Evolutionary conservation across 2,797 vertebrate genomes (phyloP), one percentile per base, ranked within the genome.

Genomic region (Tapera naevia): DNA sequence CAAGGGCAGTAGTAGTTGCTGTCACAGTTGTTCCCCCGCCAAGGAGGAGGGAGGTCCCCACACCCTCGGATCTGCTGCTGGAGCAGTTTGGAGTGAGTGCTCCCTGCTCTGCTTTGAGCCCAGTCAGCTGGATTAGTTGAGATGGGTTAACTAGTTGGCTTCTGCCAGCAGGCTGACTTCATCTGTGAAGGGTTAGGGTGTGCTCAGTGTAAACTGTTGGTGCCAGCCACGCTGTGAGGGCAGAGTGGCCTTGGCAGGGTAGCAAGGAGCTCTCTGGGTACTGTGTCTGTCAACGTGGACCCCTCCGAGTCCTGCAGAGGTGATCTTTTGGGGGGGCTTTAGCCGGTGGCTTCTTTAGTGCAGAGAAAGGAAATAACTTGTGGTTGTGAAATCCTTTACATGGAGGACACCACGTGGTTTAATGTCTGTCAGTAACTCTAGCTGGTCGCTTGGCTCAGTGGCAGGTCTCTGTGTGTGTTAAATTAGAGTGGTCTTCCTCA

Each of bases 31-130:
- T 69, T 23, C 35, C 53, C 87, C 5, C 2, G 86, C 93, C 84
- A 67, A 32, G 78, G 50, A 79, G 22, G 88, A 91, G 83, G 65
- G 23, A 86, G 94, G 93, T 86, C 84, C 92, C 93, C 95, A 76
- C 94, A 82, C 95, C 92, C 45, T 89, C 17, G 21, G 30, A 62
- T 50, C 18, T 91, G 91, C 88, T 92, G 91, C 57, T 11, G 17
- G 90, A 92, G 93, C 92, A 58, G 73, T 75, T 86, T 17, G 62
- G 80, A 76, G 66, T 43, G 70, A 71, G 53, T 1, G 62, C 18
- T 70, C 62, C 58, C 41, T 33, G 25, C 46, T 80, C n/a, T 50
- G 51, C 46, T 50, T 91, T 71, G 74, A 88, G 94, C 90, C 45
- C 80, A 78, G 78, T 93, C 95, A 95, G 92, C 95, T 70, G 74